Percentiles rank a stretch among this genome's conserved stretches.
Conservation (phyloP, 2,888 invertebrate species). For the Cacoxenus indagator region DNA sequence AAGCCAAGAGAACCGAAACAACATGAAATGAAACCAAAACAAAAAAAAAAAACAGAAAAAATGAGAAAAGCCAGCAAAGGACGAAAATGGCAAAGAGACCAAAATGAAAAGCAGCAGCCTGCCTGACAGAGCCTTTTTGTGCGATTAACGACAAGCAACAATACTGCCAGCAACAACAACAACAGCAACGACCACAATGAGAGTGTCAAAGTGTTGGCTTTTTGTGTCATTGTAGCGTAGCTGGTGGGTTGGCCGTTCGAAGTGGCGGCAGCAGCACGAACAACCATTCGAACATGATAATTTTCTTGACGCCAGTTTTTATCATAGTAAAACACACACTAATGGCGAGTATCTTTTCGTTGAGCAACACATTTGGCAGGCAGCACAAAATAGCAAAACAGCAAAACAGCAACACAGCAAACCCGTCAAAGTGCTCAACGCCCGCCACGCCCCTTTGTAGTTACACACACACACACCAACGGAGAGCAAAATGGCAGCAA, state of each 20-base stretch:
- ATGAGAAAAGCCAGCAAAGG: neutral
- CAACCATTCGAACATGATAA: conserved; percentile 58
- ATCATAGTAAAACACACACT: conserved; percentile 35
- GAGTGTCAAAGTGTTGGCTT: conserved; percentile 15
- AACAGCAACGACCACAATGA: conserved; percentile 45
- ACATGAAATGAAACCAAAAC: neutral
- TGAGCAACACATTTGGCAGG: conserved; percentile 21
- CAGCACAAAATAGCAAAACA: conserved; percentile 42
- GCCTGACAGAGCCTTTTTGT: neutral
- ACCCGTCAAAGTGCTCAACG: no score
- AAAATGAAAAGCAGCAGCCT: neutral
- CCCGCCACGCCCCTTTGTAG: conserved; percentile 35
- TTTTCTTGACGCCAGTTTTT: conserved; percentile 63
- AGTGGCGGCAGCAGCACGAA: conserved; percentile 27
- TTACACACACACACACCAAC: conserved; percentile 57
- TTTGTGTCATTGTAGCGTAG: neutral
- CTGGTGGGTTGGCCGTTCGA: conserved; percentile 13
- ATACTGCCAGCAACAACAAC: neutral
- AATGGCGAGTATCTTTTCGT: neutral
- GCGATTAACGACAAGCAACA: neutral
- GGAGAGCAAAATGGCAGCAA: conserved; percentile 58
- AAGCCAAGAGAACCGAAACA: neutral
- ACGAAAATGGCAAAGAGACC: neutral
- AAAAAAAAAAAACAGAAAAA: no score
- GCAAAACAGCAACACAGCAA: conserved; percentile 15